Base-by-base conservation (phyloP, 2,797 vertebrate genomes). In the Picus viridis region DNA sequence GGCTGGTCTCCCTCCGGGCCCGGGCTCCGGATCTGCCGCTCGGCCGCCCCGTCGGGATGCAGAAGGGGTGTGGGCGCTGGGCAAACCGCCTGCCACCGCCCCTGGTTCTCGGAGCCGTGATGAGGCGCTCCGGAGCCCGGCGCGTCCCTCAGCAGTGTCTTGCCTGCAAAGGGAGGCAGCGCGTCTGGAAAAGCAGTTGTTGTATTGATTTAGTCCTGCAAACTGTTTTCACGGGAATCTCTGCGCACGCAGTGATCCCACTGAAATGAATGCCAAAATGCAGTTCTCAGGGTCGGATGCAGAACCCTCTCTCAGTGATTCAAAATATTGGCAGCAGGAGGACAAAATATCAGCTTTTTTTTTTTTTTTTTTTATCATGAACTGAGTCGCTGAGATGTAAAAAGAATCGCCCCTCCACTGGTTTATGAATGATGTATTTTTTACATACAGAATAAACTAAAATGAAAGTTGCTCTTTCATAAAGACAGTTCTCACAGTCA, bases 401-500 rank as follows among this genome's bases (percentile, higher is more conserved):
- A 83, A 77, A 83, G 15, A 71, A n/a, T 81, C 36, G 76, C 27
- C 29, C 34, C 65, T 36, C 51, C 41, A 68, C 56, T 20, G 43
- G 24, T 64, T 84, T 82, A 73, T 81, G 64, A 92, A 80, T 47
- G 64, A 26, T 75, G 4, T 26, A 11, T 54, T 49, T 92, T 91
- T 77, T 63, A 69, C 62, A 17, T 51, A 45, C 6, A 73, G 34
- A 56, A 61, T 57, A 84, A 88, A 69, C 56, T 17, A 81, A 80
- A 90, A 75, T 64, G 32, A 88, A 90, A 94, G 39, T 92, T 74
- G 36, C 57, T 58, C 23, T 74, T 96, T 92, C 86, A 51, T 76
- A 53, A 57, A 74, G 65, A 74, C 82, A 83, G 61, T 96, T 95
- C 94, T 96, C 96, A 94, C 86, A 95, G 88, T 75, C 87, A 92